Evolutionary conservation across 1,140 invertebrate species (phyloP).

Genomic region (Mesaphorura yosii): DNA sequence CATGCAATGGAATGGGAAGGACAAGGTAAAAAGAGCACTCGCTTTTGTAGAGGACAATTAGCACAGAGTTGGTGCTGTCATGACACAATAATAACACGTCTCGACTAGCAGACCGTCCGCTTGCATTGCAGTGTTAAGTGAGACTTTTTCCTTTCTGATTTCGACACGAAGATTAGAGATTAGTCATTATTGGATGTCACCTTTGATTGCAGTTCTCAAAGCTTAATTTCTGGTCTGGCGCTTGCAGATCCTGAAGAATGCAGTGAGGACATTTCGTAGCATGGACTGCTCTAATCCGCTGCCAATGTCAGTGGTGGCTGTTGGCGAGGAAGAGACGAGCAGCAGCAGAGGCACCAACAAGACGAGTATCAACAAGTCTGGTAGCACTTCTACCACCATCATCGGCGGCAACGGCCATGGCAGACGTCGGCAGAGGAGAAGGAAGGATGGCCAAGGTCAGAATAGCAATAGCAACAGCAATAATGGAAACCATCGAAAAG

Average conservation of each 20-base stretch:
- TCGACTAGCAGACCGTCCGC: no score
- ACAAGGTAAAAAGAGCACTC: slow-evolving; percentile 33
- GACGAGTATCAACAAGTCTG: neutral
- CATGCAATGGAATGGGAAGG: slow-evolving; percentile 38
- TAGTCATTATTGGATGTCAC: no score
- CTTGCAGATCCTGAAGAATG: slow-evolving; percentile 36
- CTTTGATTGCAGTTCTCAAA: neutral
- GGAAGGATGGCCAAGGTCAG: slow-evolving; percentile 15
- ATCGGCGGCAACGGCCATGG: neutral
- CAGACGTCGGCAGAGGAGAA: slow-evolving; percentile 24
- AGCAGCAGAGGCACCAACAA: neutral
- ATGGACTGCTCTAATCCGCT: slow-evolving; percentile 40
- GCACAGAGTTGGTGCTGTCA: no score
- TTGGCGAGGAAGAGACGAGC: slow-evolving; percentile 4
- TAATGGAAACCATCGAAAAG: slow-evolving; percentile 12
- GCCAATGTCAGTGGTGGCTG: slow-evolving; percentile 34
- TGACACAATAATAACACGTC: no score
- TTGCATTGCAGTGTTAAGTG: no score
- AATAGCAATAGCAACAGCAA: no score
- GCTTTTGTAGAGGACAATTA: no score
- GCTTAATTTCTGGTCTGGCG: neutral
- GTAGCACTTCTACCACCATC: neutral
- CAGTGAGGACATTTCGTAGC: slow-evolving; percentile 38
- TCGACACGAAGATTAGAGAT: no score
- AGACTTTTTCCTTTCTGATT: neutral